Conservation (phyloP, 2,797 vertebrate species). For the Anisognathus igniventris region DNA sequence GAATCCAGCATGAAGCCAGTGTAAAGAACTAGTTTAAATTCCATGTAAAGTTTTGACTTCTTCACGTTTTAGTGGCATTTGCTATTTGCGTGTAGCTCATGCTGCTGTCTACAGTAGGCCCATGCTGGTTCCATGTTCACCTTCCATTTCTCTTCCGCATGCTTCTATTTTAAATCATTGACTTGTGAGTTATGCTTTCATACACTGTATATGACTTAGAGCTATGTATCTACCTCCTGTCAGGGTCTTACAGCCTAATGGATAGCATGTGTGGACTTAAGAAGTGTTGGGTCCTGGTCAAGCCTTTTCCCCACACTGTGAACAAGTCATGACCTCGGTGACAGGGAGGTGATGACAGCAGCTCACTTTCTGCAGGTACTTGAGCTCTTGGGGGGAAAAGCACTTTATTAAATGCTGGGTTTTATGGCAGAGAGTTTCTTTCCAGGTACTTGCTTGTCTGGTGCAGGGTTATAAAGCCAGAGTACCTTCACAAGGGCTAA, state of each 20-base stretch:
- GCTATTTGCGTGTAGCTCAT: not conserved
- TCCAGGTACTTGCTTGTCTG: not conserved
- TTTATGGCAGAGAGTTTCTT: not conserved
- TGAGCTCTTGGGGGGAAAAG: not conserved
- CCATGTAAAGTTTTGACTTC: not conserved
- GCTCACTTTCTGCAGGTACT: conserved; percentile 4
- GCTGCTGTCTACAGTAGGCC: not conserved
- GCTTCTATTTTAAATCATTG: not conserved
- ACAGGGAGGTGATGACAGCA: conserved; percentile 25
- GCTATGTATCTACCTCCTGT: not conserved
- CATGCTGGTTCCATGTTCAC: not conserved
- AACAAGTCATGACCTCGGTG: accelerated
- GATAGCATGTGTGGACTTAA: not conserved
- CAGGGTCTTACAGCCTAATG: not conserved
- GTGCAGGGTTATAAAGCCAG: not conserved
- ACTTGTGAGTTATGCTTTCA: not conserved
- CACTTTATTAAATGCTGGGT: not conserved
- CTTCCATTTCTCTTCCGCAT: not conserved
- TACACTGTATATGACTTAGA: not conserved
- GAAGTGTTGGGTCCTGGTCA: not conserved
- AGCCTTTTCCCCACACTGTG: not conserved
- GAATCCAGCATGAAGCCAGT: not conserved
- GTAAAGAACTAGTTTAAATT: not conserved
- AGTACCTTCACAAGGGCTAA: not conserved
- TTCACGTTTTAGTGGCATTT: not conserved